Base-by-base conservation (phyloP, 2,113 vertebrate species). In the Periophthalmodon schlosseri region DNA sequence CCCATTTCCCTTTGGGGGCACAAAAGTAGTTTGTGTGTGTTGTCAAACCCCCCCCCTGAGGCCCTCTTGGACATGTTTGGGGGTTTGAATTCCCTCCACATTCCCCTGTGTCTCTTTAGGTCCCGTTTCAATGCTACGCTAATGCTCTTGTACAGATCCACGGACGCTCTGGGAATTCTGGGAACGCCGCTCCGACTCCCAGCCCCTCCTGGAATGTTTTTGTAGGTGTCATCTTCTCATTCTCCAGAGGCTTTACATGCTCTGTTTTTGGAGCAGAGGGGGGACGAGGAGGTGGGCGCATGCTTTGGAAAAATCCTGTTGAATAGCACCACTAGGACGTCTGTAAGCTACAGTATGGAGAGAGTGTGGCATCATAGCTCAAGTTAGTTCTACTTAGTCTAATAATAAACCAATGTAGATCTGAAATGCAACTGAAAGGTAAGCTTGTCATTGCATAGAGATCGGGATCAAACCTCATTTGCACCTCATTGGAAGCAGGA, bases 91-190 rank as follows among this genome's bases (percentile, higher is more conserved):
- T 77, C 88, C 79, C 76, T 77, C 69, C 72, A 82, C 87, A 83
- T 84, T 72, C 79, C 68, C 75, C 78, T 23, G 74, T 76, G 86
- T 93, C 85, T 54, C 0, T 20, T 94, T 91, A 85, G 89, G 81
- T 88, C 78, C 77, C 82, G 81, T 94, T 91, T 91, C 92, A 92
- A 79, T 81, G 87, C 76, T 90, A 92, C 87, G 89, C 88, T 91
- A 92, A 93, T 90, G 79, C 80, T 87, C 86, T 91, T 57, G 65
- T 82, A 88, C 77, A 52, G 84, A 91, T 91, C 83, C 79, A 73
- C 58, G 76, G 85, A 91, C 74, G 83, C 73, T 80, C 60, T 47
- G 81, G 84, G 83, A 81, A 88, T 86, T 84, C 76, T 58, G 73
- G 67, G 82, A 81, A 90, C 77, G 73, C 76, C 79, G 69, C 82